phyloP scores from a whole-genome alignment of 1,140 invertebrate genomes.

The Eurosta solidaginis region DNA sequence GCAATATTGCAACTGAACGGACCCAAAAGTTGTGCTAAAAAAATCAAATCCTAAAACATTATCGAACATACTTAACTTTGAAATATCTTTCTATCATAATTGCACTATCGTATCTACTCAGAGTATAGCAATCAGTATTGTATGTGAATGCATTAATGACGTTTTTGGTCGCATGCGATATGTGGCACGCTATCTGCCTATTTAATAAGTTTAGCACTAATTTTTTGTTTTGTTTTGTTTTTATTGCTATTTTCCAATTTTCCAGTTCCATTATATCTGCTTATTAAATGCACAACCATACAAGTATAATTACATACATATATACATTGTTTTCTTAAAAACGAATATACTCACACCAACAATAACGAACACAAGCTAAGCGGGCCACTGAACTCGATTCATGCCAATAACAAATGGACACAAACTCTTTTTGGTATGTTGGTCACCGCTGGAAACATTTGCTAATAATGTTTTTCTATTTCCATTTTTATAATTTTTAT shows the following conservation, averaged over 20 bases:
- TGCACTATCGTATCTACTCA: no score
- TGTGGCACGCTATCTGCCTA: conserved; percentile 9
- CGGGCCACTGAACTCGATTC: conserved; percentile 24
- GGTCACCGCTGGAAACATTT: conserved; percentile 15
- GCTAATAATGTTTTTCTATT: neutral
- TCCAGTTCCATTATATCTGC: neutral
- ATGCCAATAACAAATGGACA: conserved; percentile 22
- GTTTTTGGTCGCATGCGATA: conserved; percentile 16
- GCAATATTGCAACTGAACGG: no score
- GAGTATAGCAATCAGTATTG: no score
- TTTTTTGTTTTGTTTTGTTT: neutral
- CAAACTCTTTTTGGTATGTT: conserved; percentile 6
- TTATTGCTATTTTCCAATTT: neutral
- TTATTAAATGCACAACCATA: neutral
- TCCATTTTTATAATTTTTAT: neutral
- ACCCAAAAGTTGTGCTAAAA: no score
- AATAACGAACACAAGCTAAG: neutral
- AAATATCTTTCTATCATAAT: no score
- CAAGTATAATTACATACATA: neutral
- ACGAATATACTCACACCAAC: neutral
- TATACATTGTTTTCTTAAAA: conserved; percentile 3
- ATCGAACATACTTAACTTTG: no score
- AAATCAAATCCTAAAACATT: no score
- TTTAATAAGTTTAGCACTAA: neutral
- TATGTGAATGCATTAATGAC: neutral